Conservation (phyloP, 2,888 invertebrate genomes). For the Herminia tarsipennalis region DNA sequence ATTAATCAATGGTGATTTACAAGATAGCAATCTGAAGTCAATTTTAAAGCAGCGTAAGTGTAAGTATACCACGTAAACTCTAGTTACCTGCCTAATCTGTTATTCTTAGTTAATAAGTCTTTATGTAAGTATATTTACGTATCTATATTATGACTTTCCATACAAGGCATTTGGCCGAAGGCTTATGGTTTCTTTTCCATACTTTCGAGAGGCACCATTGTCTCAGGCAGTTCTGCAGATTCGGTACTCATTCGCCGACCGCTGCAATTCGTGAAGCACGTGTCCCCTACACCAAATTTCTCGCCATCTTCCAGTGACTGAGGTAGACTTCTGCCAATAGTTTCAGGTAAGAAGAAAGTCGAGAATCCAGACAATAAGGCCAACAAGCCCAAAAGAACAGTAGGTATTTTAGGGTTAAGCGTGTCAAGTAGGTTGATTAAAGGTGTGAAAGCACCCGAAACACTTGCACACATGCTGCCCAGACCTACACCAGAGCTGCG, state of each 20-base stretch:
- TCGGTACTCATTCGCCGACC: constrained; percentile 71
- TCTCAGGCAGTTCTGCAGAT: constrained; percentile 72
- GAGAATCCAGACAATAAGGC: constrained; percentile 90
- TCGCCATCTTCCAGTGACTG: constrained; percentile 94
- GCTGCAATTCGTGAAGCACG: constrained; percentile 90
- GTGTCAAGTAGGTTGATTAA: constrained; percentile 91
- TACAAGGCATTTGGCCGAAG: constrained; percentile 12
- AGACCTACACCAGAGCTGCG: constrained; percentile 94
- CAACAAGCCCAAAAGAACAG: constrained; percentile 90
- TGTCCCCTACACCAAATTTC: constrained; percentile 92
- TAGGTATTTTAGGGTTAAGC: constrained; percentile 91
- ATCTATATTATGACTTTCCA: constrained; percentile 6
- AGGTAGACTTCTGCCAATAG: constrained; percentile 92
- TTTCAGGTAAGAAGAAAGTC: constrained; percentile 92
- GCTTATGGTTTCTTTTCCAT: constrained; percentile 65
- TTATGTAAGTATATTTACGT: constrained; percentile 1
- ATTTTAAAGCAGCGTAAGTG: no score
- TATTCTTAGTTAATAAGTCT: neutral
- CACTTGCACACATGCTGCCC: constrained; percentile 94
- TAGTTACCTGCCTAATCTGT: constrained; percentile 8
- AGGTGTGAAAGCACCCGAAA: constrained; percentile 93
- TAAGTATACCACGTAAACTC: no score
- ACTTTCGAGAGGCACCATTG: constrained; percentile 73
- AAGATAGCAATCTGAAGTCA: no score
- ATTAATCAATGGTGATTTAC: constrained; percentile 18